Base-by-base conservation (phyloP, 2,113 vertebrate genomes). In the Eubucco bourcierii region DNA sequence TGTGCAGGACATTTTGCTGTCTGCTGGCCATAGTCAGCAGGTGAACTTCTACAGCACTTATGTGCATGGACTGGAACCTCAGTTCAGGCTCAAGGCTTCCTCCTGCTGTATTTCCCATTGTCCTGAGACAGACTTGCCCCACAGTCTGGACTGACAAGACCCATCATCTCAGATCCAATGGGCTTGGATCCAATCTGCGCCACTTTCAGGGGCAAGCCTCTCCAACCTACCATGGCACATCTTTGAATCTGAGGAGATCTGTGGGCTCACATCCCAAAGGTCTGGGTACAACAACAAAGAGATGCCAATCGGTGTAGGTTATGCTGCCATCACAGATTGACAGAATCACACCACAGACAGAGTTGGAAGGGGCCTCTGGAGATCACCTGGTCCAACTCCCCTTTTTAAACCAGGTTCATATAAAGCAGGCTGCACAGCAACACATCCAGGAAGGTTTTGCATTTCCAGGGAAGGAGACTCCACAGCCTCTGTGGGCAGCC, bases 1-100 rank as follows among this genome's bases (percentile, higher is more conserved):
- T 3, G 28, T 33, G 28, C 15, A 21, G 39, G 68, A 68, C 9
- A 16, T 9, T 47, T 50, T 2, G 0, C 10, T 6, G 9, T 47
- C 53, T 9, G 11, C 11, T 14, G 21, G 52, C 34, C 31, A 37
- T 41, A 44, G 65, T 24, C 56, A 82, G 46, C 47, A 55, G 31
- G 25, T 1, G 1, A 41, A 19, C 31, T 71, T 64, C 37, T 75
- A 28, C 59, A 55, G n/a, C 0, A 1, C 7, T 21, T 34, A 52
- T 60, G 53, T 73, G 44, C 20, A 12, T 27, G 33, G 15, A 12
- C n/a, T 79, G 29, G 41, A 28, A 55, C 47, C 55, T 50, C 41
- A 16, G 25, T 78, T 33, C 3, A 4, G 29, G 21, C 33, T 19
- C 60, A 47, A 73, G 24, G 39, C 21, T 50, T 59, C 41, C n/a